These are phyloP conservation scores for Drosophila lini DNA, from an alignment of 1,140 invertebrate genomes.

Conservation along the genomic window DNA sequence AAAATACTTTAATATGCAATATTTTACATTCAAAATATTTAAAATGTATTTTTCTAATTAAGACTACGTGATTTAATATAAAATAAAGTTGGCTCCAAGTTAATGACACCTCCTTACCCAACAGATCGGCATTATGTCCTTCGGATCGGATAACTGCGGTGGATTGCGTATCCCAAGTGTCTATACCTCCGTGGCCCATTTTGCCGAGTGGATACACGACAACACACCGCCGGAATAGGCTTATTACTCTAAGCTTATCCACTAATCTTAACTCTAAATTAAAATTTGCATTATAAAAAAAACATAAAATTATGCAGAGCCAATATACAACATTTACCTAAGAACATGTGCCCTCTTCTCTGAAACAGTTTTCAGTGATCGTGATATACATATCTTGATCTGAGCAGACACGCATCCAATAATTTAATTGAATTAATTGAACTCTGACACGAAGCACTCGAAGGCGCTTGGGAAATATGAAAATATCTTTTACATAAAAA, in stretches of 20 bases:
- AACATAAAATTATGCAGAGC: neutral
- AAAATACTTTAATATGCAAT: too few relatives aligned
- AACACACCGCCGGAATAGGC: conserved; percentile 87
- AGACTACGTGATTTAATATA: neutral
- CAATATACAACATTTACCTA: neutral
- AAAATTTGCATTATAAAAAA: conserved; percentile 23
- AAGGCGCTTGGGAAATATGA: conserved; percentile 49
- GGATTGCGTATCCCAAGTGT: conserved; percentile 88
- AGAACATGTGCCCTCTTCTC: conserved; percentile 1
- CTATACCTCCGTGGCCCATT: conserved; percentile 89
- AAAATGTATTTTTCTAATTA: neutral
- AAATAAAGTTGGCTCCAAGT: neutral
- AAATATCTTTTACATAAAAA: conserved; percentile 55
- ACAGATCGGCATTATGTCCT: conserved; percentile 89
- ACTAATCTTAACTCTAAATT: conserved; percentile 27
- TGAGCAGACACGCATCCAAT: conserved; percentile 44
- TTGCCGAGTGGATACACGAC: conserved; percentile 88
- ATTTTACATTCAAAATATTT: too few relatives aligned
- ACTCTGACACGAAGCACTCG: conserved; percentile 65
- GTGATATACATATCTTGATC: conserved; percentile 50
- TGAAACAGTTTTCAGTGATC: conserved; percentile 15
- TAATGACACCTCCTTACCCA: neutral
- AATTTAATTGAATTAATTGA: conserved; percentile 84
- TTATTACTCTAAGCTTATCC: conserved; percentile 30
- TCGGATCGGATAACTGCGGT: conserved; percentile 90